Base-by-base conservation (phyloP, 2,113 vertebrate species). In the Lamprologus lemairii region DNA sequence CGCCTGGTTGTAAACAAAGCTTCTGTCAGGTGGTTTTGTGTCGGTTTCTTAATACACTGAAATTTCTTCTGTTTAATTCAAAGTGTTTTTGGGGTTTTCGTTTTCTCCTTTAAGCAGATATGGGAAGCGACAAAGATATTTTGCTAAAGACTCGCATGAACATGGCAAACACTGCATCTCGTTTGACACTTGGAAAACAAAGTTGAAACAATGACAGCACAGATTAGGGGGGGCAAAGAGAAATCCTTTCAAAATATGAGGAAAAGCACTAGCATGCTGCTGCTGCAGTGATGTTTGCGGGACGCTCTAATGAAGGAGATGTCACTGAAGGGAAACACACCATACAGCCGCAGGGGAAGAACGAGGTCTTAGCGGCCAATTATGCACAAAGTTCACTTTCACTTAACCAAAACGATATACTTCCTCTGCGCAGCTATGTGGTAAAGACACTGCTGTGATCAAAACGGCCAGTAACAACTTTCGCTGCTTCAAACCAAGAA, bases 311-410 rank as follows among this genome's bases (percentile, higher is more conserved):
- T 92, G 92, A 94, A 95, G 93, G 92, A 95, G 89, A 93, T 91
- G 92, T 86, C 89, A 91, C 91, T 93, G 91, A 90, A 90, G 93
- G 90, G 89, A 91, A 94, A 92, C 92, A 84, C 94, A 86, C 94
- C 88, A 93, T 87, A 93, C 88, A 92, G 89, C 94, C 89, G 49
- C 93, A 92, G 87, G 89, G 91, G 92, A 90, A 91, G 91, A 94
- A 87, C 88, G 86, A 19, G 14, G 83, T 87, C 85, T 84, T 80
- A 83, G 86, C 53, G 83, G 91, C 94, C 94, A 96, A 93, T 94
- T 95, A 92, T 93, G 95, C 91, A 92, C 86, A 95, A 93, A 95
- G 95, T 95, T 96, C 94, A 96, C 85, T 88, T 93, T 90, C 92
- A 92, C 89, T 95, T 93, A 88, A 95, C 89, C 91, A 94, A 93